Percentiles rank a stretch among this genome's conserved stretches.
phyloP scores from a whole-genome alignment of 2,797 vertebrate genomes.

The Ciconia nigra region DNA sequence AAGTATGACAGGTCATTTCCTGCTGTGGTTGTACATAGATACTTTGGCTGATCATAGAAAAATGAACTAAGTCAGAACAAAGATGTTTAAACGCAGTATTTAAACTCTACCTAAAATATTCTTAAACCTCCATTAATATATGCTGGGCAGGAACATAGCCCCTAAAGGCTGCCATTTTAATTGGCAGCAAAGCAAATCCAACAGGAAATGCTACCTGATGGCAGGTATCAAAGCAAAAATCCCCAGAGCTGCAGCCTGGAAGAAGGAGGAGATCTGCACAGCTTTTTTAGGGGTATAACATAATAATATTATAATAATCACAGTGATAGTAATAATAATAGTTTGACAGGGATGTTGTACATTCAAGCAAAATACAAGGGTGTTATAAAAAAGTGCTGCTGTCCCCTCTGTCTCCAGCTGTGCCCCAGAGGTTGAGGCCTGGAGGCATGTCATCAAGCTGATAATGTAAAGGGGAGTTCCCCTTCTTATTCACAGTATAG shows the following conservation, averaged over 20 bases:
- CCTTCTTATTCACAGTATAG: background rate
- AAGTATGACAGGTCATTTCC: background rate
- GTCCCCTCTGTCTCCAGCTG: background rate
- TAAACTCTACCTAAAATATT: background rate
- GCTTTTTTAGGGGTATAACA: background rate
- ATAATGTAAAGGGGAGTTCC: background rate
- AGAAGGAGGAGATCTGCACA: background rate
- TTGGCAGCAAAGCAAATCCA: conserved; percentile 26
- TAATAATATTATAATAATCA: background rate
- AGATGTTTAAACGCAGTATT: background rate
- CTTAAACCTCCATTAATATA: background rate
- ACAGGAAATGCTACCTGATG: conserved; percentile 5
- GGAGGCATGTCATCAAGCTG: background rate
- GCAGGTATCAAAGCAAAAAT: background rate
- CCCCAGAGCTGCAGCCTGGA: background rate
- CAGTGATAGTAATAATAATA: background rate
- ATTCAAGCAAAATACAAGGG: background rate
- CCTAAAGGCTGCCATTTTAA: conserved; percentile 18
- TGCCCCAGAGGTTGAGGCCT: background rate
- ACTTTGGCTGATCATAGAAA: background rate
- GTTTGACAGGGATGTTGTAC: background rate
- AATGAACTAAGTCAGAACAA: background rate
- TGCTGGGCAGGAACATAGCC: background rate
- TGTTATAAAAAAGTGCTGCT: background rate
- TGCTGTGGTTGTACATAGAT: background rate